Conservation (phyloP, 2,113 vertebrate species). For the Willisornis vidua region DNA sequence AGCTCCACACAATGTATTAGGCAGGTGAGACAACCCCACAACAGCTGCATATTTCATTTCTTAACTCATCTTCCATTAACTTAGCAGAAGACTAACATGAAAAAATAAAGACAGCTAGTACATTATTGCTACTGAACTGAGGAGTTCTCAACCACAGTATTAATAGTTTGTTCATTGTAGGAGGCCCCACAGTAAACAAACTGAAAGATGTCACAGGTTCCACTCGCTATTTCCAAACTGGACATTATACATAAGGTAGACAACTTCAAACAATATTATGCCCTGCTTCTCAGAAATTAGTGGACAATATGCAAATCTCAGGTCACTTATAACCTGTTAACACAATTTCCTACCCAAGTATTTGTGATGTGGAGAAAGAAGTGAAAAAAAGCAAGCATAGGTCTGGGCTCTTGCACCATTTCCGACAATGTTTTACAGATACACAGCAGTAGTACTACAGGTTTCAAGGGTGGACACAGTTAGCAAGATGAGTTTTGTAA, state of each 20-base stretch:
- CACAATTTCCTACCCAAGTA: background rate
- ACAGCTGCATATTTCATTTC: background rate
- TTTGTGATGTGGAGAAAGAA: background rate
- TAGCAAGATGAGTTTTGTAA: background rate
- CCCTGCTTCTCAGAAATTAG: background rate
- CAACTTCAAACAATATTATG: background rate
- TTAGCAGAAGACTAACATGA: fast-evolving
- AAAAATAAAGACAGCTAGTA: background rate
- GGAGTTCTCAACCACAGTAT: background rate
- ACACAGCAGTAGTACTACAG: background rate
- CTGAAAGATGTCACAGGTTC: background rate
- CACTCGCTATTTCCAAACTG: background rate
- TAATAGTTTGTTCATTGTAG: background rate
- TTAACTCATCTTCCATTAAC: background rate
- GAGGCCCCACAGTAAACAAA: background rate
- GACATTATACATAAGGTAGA: fast-evolving
- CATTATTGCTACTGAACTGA: background rate
- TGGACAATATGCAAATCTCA: background rate
- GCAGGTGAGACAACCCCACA: background rate
- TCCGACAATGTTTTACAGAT: background rate
- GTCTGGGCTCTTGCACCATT: background rate
- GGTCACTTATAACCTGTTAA: background rate
- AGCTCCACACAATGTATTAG: fast-evolving
- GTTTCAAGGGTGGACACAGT: background rate
- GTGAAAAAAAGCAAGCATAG: background rate